These are phyloP conservation scores for Podarcis raffonei DNA, from an alignment of 2,113 vertebrate genomes.

Conservation along the genomic window DNA sequence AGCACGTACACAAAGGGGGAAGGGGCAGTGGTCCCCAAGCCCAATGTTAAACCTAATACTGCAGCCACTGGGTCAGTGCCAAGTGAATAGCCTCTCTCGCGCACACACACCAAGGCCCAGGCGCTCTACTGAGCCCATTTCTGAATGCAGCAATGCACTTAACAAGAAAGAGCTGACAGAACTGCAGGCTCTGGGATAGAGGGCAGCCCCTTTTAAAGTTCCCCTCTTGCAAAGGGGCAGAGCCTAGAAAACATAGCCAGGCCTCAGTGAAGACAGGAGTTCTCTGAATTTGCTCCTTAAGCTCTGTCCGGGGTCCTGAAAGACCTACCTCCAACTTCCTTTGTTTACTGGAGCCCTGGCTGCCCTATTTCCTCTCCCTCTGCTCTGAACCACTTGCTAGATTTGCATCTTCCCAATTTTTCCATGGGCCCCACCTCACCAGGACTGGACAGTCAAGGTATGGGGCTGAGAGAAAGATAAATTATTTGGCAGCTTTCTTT, in stretches of 20 bases:
- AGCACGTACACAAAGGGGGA: not conserved
- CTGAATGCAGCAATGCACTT: not conserved
- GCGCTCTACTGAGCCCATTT: not conserved
- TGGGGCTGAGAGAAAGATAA: not conserved
- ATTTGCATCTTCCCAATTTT: not conserved
- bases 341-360: not conserved
- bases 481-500: not conserved
- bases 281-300: not conserved
- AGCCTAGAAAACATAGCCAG: not conserved
- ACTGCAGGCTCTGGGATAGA: not conserved
- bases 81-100: not conserved
- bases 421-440: not conserved
- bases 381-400: not conserved
- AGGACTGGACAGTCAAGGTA: not conserved
- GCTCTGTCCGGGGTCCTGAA: slow-evolving; percentile 16
- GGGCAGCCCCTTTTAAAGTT: not conserved
- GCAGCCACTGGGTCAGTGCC: too few relatives aligned
- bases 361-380: not conserved
- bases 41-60: not conserved
- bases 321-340: not conserved
- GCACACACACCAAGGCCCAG: too few relatives aligned
- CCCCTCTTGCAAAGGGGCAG: not conserved
- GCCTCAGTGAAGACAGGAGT: not conserved
- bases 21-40: not conserved
- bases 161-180: not conserved